These are phyloP conservation scores for Oryzias celebensis DNA, from an alignment of 2,113 vertebrate genomes.

Conservation along the genomic window DNA sequence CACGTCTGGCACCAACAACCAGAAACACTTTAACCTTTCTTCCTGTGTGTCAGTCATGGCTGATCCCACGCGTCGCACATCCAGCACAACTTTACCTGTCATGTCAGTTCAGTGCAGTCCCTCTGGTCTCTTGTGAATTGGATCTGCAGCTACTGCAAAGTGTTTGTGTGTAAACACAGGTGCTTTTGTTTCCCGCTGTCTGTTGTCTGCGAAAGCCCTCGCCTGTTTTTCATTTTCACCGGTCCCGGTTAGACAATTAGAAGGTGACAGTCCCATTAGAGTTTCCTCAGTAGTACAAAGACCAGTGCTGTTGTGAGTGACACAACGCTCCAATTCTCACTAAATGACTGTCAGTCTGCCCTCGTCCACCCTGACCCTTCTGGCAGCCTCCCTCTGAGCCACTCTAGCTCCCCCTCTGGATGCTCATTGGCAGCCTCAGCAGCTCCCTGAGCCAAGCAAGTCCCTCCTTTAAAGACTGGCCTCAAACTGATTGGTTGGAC, in stretches of 20 bases:
- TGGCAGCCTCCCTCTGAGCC: slow-evolving; percentile 62
- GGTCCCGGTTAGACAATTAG: slow-evolving; percentile 64
- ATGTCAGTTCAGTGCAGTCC: not conserved
- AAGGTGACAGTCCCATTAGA: slow-evolving; percentile 72
- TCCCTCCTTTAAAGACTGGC: slow-evolving; percentile 59
- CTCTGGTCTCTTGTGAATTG: no score
- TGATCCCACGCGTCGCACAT: no score
- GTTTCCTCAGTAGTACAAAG: slow-evolving; percentile 45
- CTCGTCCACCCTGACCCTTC: slow-evolving; percentile 62
- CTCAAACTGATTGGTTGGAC: slow-evolving; percentile 63
- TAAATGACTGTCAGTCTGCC: slow-evolving; percentile 70
- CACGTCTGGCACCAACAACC: no score
- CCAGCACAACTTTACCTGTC: not conserved
- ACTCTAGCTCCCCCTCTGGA: slow-evolving; percentile 48
- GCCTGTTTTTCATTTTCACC: slow-evolving; percentile 33
- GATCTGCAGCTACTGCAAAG: not conserved
- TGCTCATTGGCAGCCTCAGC: slow-evolving; percentile 60
- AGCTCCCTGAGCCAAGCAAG: slow-evolving; percentile 56
- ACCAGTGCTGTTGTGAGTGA: slow-evolving; percentile 59
- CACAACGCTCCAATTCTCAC: slow-evolving; percentile 57
- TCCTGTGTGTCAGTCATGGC: no score
- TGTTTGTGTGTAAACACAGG: not conserved
- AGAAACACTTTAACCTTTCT: no score
- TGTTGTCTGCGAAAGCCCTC: slow-evolving; percentile 4
- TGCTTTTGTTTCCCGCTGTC: slow-evolving; percentile 9